Conservation (phyloP, 1,140 invertebrate genomes). For the Augochlora pura region DNA sequence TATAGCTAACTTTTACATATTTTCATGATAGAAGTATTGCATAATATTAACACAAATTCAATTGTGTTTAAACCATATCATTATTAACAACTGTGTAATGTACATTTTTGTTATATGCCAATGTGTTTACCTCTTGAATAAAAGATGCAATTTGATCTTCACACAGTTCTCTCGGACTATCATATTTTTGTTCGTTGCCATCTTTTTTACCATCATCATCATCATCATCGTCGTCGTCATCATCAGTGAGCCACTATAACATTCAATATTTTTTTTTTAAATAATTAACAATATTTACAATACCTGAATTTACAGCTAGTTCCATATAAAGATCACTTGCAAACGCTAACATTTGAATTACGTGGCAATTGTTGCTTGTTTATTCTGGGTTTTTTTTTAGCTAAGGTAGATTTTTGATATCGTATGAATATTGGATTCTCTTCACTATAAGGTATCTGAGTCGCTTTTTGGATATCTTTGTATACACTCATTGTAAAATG, state of each 20-base stretch:
- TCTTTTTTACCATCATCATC: background rate
- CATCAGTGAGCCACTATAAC: conserved; percentile 21
- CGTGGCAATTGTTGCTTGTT: conserved; percentile 7
- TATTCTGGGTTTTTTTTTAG: conserved; percentile 24
- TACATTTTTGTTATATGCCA: background rate
- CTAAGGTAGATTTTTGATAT: background rate
- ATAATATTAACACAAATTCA: too few species aligned
- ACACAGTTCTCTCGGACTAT: background rate
- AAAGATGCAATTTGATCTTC: conserved; percentile 24
- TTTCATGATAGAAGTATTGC: too few species aligned
- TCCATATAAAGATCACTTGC: background rate
- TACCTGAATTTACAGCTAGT: background rate
- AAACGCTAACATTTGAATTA: conserved; percentile 40
- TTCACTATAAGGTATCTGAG: conserved; percentile 1
- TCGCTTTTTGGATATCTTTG: conserved; percentile 33
- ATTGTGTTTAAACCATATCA: too few species aligned
- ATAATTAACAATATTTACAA: too few species aligned
- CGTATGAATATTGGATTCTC: conserved; percentile 20
- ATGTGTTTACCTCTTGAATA: conserved; percentile 38
- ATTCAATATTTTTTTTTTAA: background rate
- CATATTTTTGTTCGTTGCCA: too few species aligned
- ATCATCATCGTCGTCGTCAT: too few species aligned
- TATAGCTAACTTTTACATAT: too few species aligned
- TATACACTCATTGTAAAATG: conserved; percentile 31
- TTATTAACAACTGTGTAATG: too few species aligned